Conservation (phyloP, 64 coral and sea anemone genomes). For the Dendronephthya gigantea region DNA sequence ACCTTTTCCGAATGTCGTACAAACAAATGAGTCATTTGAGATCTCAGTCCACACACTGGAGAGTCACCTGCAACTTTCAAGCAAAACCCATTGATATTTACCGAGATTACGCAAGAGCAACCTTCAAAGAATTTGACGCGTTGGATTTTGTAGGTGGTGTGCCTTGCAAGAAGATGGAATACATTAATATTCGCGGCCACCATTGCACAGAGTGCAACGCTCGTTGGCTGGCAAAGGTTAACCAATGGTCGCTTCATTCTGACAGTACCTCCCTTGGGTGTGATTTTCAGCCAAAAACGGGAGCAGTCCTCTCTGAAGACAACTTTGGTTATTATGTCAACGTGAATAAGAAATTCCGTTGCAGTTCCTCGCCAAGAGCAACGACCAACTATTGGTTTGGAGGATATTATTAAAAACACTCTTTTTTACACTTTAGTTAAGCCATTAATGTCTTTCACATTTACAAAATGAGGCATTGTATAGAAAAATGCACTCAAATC, state of each 20-base stretch:
- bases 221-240: conserved; percentile 20
- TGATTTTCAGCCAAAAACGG: not conserved
- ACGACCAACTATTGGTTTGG: not conserved
- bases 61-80: not conserved
- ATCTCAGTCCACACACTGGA: not conserved
- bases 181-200: conserved; percentile 42
- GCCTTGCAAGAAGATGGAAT: not conserved
- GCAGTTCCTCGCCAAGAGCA: too few species aligned
- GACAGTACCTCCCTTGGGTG: conserved; percentile 11
- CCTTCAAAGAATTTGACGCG: not conserved
- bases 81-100: not conserved
- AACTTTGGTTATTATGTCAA: conserved; percentile 35
- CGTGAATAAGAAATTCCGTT: too few species aligned
- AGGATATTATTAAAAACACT: not conserved
- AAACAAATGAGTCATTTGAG: not conserved
- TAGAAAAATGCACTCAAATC: too few species aligned
- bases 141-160: not conserved
- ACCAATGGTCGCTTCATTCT: conserved; percentile 8
- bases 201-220: conserved; percentile 19
- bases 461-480: too few species aligned
- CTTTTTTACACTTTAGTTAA: too few species aligned
- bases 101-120: not conserved
- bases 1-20: not conserved
- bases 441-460: too few species aligned
- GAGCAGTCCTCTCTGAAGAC: not conserved